Base-by-base conservation (phyloP, 2,113 vertebrate genomes). In the Chloebia gouldiae region DNA sequence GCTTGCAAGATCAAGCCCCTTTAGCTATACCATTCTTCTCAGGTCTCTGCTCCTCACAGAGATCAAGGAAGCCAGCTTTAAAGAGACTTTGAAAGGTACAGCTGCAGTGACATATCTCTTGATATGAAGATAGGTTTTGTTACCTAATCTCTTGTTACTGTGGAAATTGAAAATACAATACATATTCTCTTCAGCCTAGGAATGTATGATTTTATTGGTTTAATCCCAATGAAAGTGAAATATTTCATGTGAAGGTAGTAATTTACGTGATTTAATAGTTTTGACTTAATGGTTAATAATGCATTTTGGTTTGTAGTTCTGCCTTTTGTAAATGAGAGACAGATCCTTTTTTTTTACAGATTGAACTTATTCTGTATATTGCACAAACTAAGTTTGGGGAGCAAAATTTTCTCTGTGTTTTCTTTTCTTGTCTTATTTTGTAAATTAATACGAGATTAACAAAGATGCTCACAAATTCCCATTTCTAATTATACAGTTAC, bases 401-500 rank as follows among this genome's bases (percentile, higher is more conserved):
- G 15, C 45, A 95, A 91, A 65, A 42, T 65, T 95, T 97, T 93
- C 37, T 94, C 20, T 89, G 25, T 96, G 79, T 92, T 96, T 97
- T 92, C 39, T 51, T 50, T 47, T 35, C 21, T 96, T 56, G 88
- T 50, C 59, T 96, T 50, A 94, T 94, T 97, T 97, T 95, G 25
- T 27, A 97, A 97, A 97, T 96, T 97, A 97, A 96, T 97, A 93
- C 75, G 91, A 98, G 81, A 65, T 97, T 98, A 98, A 97, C 96
- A 97, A 97, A 97, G 84, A 95, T 93, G 56, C 93, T 96, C 89
- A 95, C 85, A 92, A 96, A 97, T 94, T 97, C 96, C 94, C 96
- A 95, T 81, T 97, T 97, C 96, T 97, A 97, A 98, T 98, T 97
- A 97, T 96, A 97, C 96, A 93, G 88, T 96, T 98, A 97, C 96